Conservation (phyloP, 1,140 invertebrate genomes). For the Galleria mellonella region DNA sequence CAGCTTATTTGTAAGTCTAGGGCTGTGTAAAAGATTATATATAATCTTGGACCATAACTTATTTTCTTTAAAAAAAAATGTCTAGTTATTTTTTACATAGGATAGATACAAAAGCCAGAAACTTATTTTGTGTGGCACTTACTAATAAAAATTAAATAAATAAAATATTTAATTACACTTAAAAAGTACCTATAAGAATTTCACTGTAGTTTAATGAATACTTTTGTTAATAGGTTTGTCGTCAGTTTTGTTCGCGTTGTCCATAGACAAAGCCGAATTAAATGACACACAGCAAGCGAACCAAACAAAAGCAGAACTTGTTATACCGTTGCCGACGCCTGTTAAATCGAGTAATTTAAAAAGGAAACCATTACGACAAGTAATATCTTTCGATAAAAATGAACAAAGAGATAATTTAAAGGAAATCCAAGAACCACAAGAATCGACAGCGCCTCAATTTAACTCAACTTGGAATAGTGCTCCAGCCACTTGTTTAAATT, state of each 20-base stretch:
- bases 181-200: no score
- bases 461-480: conserved; percentile 72
- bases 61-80: no score
- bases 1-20: no score
- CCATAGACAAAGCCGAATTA: conserved; percentile 88
- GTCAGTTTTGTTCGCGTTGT: conserved; percentile 92
- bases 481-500: conserved; percentile 78
- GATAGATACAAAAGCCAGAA: no score
- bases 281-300: conserved; percentile 76
- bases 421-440: conserved; percentile 24
- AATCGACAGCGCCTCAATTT: conserved; percentile 23
- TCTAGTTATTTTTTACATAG: no score
- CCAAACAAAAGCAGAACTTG: conserved; percentile 71
- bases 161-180: no score
- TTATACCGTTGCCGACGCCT: conserved; percentile 71
- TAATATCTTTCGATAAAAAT: conserved; percentile 69
- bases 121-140: no score
- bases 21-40: no score
- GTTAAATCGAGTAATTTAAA: conserved; percentile 57
- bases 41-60: no score
- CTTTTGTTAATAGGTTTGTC: conserved; percentile 79
- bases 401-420: conserved; percentile 51
- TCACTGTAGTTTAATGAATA: conserved; percentile 7
- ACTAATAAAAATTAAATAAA: no score
- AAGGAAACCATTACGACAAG: conserved; percentile 60